Percentiles rank a stretch among this genome's conserved stretches.
Evolutionary conservation across 2,888 invertebrate genomes (phyloP).

Genomic region (Amblyteles armatorius): DNA sequence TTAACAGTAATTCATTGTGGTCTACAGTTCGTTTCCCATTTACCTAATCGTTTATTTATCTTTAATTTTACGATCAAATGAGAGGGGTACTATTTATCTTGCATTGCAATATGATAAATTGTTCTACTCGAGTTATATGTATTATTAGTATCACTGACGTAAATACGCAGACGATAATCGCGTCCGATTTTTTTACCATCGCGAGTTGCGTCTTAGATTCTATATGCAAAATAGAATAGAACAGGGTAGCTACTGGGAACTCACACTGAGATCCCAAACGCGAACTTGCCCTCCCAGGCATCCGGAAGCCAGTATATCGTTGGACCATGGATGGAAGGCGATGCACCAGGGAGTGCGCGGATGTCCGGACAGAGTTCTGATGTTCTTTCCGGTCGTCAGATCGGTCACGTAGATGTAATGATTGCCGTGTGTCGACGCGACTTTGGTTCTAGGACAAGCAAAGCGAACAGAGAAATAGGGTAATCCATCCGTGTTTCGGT

Average conservation of each 20-base stretch:
- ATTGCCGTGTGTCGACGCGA: constrained; percentile 95
- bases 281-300: constrained; percentile 95
- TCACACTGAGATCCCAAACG: constrained; percentile 93
- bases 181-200: background rate
- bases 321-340: constrained; percentile 94
- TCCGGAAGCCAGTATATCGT: constrained; percentile 94
- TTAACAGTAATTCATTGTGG: background rate
- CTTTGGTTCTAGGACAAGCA: constrained; percentile 87
- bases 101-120: background rate
- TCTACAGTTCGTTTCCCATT: too few species aligned
- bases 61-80: background rate
- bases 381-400: constrained; percentile 91
- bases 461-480: background rate
- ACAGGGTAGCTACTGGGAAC: background rate
- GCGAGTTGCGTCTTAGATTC: background rate
- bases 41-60: too few species aligned
- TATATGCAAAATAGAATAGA: background rate
- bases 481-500: background rate
- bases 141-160: background rate
- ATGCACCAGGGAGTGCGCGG: constrained; percentile 96
- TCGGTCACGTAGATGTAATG: constrained; percentile 95
- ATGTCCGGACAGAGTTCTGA: constrained; percentile 92
- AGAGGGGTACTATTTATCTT: background rate
- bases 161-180: too few species aligned
- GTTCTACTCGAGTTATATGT: background rate